Conservation (phyloP, 2,797 vertebrate species). For the Pipistrellus nathusii region DNA sequence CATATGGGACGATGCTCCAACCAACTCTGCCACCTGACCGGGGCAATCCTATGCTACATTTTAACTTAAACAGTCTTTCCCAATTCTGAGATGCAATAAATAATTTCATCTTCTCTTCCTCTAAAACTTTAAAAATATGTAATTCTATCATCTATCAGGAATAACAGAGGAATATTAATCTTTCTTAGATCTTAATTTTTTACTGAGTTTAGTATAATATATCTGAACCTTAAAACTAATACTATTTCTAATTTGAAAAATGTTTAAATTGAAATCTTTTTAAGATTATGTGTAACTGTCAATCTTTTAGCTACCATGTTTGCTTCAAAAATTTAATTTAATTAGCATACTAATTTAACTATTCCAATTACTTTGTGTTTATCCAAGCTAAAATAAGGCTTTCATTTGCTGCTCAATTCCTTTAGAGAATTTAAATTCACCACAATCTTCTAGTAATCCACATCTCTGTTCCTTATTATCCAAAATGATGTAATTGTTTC, state of each 20-base stretch:
- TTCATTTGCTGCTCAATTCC: constrained; percentile 22
- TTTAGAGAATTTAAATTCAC: constrained; percentile 57
- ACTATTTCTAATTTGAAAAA: constrained; percentile 40
- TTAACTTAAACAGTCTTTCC: not conserved
- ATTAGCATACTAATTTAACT: constrained; percentile 59
- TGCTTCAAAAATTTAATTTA: constrained; percentile 70
- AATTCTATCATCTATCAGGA: not conserved
- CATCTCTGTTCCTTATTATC: constrained; percentile 27
- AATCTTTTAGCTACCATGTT: constrained; percentile 59
- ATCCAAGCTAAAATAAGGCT: constrained; percentile 69
- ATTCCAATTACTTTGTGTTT: constrained; percentile 63
- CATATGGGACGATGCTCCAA: not conserved
- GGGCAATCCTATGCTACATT: not conserved
- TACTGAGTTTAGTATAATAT: not conserved
- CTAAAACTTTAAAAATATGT: constrained; percentile 20
- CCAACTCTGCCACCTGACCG: not conserved
- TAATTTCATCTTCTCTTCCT: constrained; percentile 23
- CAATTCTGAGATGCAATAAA: constrained; percentile 12
- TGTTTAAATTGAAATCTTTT: constrained; percentile 58
- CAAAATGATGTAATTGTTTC: constrained; percentile 45
- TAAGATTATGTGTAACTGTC: constrained; percentile 37
- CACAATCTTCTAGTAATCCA: not conserved
- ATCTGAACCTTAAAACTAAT: constrained; percentile 37
- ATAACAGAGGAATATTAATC: not conserved
- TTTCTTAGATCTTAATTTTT: not conserved